Conservation (phyloP, 2,797 vertebrate species). For the Squalus acanthias region DNA sequence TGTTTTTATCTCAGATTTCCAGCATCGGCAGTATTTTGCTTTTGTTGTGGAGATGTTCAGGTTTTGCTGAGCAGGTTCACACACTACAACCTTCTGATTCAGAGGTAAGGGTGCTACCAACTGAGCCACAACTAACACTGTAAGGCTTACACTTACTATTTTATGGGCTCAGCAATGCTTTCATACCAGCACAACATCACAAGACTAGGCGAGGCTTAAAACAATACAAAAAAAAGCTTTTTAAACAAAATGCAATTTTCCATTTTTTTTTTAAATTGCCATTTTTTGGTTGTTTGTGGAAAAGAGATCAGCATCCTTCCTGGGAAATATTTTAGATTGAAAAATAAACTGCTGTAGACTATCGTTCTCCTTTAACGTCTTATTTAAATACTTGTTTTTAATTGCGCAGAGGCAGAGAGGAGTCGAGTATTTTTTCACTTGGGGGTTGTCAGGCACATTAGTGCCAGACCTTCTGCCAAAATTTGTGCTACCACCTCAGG, state of each 20-base stretch:
- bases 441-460: conserved; percentile 24
- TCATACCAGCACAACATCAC: not conserved
- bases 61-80: not conserved
- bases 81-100: not conserved
- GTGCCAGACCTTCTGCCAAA: conserved; percentile 31
- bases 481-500: conserved; percentile 30
- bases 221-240: not conserved
- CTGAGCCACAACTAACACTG: no score
- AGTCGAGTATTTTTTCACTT: conserved; percentile 31
- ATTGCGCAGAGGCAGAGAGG: conserved; percentile 12
- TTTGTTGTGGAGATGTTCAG: not conserved
- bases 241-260: not conserved
- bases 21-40: no score
- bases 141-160: not conserved
- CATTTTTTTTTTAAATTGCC: not conserved
- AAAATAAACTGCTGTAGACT: not conserved
- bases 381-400: conserved; percentile 31
- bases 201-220: no score
- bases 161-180: not conserved
- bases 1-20: no score
- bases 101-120: no score
- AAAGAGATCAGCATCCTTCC: not conserved
- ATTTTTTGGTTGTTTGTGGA: not conserved
- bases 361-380: conserved; percentile 3
- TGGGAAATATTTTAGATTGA: not conserved